Percentiles rank a stretch among this genome's conserved stretches.
Evolutionary conservation across 1,140 invertebrate genomes (phyloP).

Genomic region (Bombus impatiens): DNA sequence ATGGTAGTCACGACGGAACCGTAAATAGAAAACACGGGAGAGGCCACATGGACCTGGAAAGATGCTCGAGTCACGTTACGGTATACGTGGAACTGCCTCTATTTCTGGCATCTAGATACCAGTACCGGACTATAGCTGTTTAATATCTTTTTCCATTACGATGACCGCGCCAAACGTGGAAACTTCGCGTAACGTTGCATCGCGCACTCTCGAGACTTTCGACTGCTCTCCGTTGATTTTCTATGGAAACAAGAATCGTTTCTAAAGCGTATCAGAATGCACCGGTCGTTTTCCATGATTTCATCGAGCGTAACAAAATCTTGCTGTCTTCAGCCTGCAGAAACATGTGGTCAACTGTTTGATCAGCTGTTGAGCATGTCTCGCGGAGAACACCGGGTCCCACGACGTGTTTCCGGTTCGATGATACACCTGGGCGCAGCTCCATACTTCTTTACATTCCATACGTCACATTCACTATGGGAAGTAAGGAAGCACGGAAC

Average conservation of each 20-base stretch:
- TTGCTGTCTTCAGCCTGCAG: neutral
- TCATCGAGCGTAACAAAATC: neutral
- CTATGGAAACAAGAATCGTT: neutral
- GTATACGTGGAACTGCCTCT: constrained; percentile 59
- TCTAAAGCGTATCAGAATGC: neutral
- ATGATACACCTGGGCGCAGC: constrained; percentile 82
- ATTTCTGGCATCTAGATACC: constrained; percentile 59
- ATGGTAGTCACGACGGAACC: constrained; percentile 54
- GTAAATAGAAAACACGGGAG: constrained; percentile 58
- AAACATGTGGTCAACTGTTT: neutral
- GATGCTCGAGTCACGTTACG: constrained; percentile 43
- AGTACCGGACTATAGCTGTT: constrained; percentile 2
- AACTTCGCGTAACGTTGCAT: neutral
- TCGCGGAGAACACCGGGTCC: neutral
- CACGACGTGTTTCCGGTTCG: constrained; percentile 9
- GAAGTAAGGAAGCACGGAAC: constrained; percentile 98
- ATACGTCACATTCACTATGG: constrained; percentile 94
- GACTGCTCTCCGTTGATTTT: neutral
- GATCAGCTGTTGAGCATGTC: neutral
- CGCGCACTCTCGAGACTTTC: neutral
- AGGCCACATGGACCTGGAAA: constrained; percentile 61
- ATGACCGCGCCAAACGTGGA: neutral
- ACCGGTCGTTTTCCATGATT: neutral
- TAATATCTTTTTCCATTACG: neutral
- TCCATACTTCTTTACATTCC: constrained; percentile 99